Percentiles rank a stretch among this genome's conserved stretches.
These are phyloP conservation scores for Acleris literana DNA, from an alignment of 2,888 invertebrate species.

Conservation along the genomic window DNA sequence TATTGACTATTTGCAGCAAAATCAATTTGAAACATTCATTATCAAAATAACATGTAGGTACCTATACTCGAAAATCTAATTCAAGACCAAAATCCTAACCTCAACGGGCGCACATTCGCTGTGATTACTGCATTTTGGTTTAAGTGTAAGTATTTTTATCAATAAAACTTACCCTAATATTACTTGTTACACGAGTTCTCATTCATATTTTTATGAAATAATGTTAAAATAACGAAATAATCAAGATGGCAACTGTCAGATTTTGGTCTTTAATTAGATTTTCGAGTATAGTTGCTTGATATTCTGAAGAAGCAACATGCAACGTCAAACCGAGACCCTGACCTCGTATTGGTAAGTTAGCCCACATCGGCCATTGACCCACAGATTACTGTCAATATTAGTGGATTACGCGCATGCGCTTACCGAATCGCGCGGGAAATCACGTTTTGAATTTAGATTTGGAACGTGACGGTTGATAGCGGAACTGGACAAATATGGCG, in stretches of 20 bases:
- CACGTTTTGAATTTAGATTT: slow-evolving; percentile 56
- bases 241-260: too few species aligned
- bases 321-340: slow-evolving; percentile 69
- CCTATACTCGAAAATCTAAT: too few species aligned
- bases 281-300: slow-evolving; percentile 40
- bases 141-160: too few species aligned
- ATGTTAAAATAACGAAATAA: too few species aligned
- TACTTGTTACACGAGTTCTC: too few species aligned
- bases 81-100: too few species aligned
- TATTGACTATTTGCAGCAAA: too few species aligned
- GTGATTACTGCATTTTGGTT: too few species aligned
- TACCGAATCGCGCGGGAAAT: slow-evolving; percentile 51
- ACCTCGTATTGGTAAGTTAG: slow-evolving; percentile 64
- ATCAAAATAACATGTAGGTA: slow-evolving; percentile 41
- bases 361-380: slow-evolving; percentile 57
- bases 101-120: too few species aligned
- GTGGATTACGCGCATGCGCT: slow-evolving; percentile 65
- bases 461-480: slow-evolving; percentile 39
- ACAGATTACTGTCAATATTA: slow-evolving; percentile 57
- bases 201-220: too few species aligned
- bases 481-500: slow-evolving; percentile 44
- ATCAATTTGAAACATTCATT: slow-evolving; percentile 39
- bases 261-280: too few species aligned
- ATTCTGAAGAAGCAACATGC: slow-evolving; percentile 55
- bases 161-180: too few species aligned